These are phyloP conservation scores for human (Homo sapiens) DNA, from an alignment of 2,113 vertebrate species.

Conservation along the genomic window DNA sequence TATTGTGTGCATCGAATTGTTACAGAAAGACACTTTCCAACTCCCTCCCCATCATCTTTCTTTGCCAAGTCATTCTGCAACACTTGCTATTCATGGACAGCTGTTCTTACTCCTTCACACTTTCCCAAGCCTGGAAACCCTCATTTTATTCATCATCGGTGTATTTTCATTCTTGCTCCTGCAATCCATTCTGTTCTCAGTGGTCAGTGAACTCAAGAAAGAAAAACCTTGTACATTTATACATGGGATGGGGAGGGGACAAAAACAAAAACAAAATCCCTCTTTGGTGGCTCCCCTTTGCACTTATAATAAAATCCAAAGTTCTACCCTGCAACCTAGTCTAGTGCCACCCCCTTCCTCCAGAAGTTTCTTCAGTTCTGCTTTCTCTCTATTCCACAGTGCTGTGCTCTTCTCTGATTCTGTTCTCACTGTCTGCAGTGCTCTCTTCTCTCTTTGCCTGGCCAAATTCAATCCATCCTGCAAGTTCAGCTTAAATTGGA, in stretches of 20 bases:
- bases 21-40: not conserved
- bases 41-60: not conserved
- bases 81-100: not conserved
- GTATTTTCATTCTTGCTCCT: not conserved
- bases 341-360: not conserved
- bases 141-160: not conserved
- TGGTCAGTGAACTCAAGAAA: not conserved
- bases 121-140: too few species aligned
- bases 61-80: not conserved
- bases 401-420: not conserved
- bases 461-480: not conserved
- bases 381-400: not conserved
- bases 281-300: not conserved
- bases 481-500: not conserved
- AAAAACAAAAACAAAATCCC: not conserved
- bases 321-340: not conserved
- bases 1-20: not conserved
- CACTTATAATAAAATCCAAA: not conserved
- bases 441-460: not conserved
- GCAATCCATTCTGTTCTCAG: not conserved
- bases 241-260: not conserved
- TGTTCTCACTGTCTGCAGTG: not conserved
- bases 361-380: not conserved
- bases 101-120: not conserved
- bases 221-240: not conserved